Conservation (phyloP, 2,797 vertebrate species). For the Muscicapa comitata region DNA sequence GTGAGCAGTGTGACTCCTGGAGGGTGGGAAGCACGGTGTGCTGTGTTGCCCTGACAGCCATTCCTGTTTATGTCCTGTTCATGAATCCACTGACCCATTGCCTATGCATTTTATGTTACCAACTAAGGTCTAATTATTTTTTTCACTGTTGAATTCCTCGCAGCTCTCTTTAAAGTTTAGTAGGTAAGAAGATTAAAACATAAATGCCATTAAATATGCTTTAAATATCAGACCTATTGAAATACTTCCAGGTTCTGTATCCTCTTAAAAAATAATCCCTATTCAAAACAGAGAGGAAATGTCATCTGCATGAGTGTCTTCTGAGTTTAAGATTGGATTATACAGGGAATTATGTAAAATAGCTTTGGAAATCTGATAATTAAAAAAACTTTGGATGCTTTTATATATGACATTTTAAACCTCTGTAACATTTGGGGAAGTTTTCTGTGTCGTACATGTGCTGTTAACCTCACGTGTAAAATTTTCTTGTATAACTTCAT, state of each 20-base stretch:
- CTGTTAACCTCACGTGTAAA: background rate
- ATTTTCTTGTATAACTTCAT: background rate
- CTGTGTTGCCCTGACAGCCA: background rate
- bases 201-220: slow-evolving; percentile 79
- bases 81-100: background rate
- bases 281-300: slow-evolving; percentile 75
- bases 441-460: background rate
- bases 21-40: background rate
- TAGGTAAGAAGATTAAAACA: slow-evolving; percentile 80
- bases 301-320: slow-evolving; percentile 71
- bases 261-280: slow-evolving; percentile 79
- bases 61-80: background rate
- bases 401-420: slow-evolving; percentile 70
- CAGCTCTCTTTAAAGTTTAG: slow-evolving; percentile 70
- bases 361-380: slow-evolving; percentile 74
- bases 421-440: slow-evolving; percentile 1
- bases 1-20: background rate
- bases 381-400: slow-evolving; percentile 61
- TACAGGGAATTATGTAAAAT: slow-evolving; percentile 69
- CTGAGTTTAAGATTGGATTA: slow-evolving; percentile 76
- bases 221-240: slow-evolving; percentile 77
- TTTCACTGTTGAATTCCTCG: slow-evolving; percentile 66
- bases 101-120: slow-evolving; percentile 26
- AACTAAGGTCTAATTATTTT: slow-evolving; percentile 61
- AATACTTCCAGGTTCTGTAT: slow-evolving; percentile 75